Conservation (phyloP, 2,888 invertebrate species). For the Agrotis ipsilon region DNA sequence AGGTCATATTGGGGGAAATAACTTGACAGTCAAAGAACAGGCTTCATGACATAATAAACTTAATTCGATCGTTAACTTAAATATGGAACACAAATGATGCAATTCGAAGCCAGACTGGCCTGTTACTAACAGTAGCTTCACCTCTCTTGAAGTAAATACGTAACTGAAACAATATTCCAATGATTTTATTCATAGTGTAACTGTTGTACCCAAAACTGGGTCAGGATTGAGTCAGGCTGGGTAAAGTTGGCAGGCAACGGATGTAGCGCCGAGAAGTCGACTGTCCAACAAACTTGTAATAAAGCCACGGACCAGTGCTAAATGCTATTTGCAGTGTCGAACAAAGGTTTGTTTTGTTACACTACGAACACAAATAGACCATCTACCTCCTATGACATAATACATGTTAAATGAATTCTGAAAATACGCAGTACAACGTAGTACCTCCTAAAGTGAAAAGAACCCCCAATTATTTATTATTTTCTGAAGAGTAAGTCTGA, state of each 20-base stretch:
- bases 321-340: conserved; percentile 63
- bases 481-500: conserved; percentile 13
- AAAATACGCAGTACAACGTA: not conserved
- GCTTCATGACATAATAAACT: conserved; percentile 18
- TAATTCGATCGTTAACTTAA: conserved; percentile 25
- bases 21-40: conserved; percentile 24
- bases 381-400: conserved; percentile 25
- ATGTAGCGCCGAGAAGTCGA: conserved; percentile 65
- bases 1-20: conserved; percentile 41
- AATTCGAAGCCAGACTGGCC: conserved; percentile 10
- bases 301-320: conserved; percentile 61
- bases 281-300: conserved; percentile 72
- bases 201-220: conserved; percentile 56
- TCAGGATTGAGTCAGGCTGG: conserved; percentile 68
- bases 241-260: conserved; percentile 70
- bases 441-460: not conserved
- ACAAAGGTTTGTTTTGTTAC: conserved; percentile 61
- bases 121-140: conserved; percentile 20
- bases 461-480: conserved; percentile 21
- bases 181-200: conserved; percentile 56
- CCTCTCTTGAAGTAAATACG: conserved; percentile 26
- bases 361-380: conserved; percentile 27
- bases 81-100: conserved; percentile 33
- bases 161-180: conserved; percentile 50
- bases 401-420: conserved; percentile 29